Percentiles rank a stretch among this genome's conserved stretches.
These are phyloP conservation scores for Ips typographus DNA, from an alignment of 1,140 invertebrate species.

Conservation along the genomic window DNA sequence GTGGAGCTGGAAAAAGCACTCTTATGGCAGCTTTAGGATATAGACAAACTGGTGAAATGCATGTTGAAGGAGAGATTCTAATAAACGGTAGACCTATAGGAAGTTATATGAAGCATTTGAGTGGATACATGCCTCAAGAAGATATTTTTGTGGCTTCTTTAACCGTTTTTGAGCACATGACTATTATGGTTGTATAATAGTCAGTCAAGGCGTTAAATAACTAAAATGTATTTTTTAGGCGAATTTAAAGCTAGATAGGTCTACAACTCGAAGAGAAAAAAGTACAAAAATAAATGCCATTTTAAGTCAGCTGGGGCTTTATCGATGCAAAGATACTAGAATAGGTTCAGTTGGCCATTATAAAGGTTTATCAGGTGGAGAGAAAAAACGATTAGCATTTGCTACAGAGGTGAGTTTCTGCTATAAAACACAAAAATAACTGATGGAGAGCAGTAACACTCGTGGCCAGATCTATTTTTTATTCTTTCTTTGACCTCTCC, in stretches of 20 bases:
- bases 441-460: background rate
- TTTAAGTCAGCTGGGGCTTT: conserved; percentile 72
- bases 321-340: conserved; percentile 65
- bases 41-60: conserved; percentile 58
- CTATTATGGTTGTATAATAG: conserved; percentile 72
- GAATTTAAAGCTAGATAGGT: conserved; percentile 73
- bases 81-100: conserved; percentile 70
- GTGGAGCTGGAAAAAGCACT: conserved; percentile 94
- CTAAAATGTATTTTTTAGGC: conserved; percentile 59
- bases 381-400: conserved; percentile 89
- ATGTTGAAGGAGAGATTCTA: conserved; percentile 73
- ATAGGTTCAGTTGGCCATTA: conserved; percentile 72
- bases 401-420: conserved; percentile 75
- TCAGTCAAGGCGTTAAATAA: conserved; percentile 4
- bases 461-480: background rate
- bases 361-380: conserved; percentile 91
- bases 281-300: conserved; percentile 69
- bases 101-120: conserved; percentile 76
- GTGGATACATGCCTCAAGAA: conserved; percentile 94
- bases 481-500: background rate
- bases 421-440: background rate
- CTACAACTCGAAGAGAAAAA: conserved; percentile 60
- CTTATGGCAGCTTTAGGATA: conserved; percentile 87
- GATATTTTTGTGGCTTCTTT: conserved; percentile 85
- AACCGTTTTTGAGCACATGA: conserved; percentile 86